These are phyloP conservation scores for Brenthis ino DNA, from an alignment of 2,888 invertebrate genomes.

Conservation along the genomic window DNA sequence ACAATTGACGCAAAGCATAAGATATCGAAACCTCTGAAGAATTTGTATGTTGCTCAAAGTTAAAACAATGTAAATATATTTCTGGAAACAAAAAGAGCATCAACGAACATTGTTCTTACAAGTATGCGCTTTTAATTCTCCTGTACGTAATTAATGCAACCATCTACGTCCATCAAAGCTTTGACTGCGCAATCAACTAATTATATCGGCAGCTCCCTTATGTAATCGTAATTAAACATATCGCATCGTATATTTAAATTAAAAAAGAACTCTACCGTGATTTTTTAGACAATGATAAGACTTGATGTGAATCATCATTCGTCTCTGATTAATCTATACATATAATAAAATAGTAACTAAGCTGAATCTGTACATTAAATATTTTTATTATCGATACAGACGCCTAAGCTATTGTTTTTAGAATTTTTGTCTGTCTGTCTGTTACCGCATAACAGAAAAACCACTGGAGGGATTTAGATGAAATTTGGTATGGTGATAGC, in stretches of 20 bases:
- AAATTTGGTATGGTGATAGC: too few relatives aligned
- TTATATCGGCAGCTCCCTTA: slow-evolving; percentile 29
- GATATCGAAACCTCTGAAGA: slow-evolving; percentile 7
- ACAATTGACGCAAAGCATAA: slow-evolving; percentile 14
- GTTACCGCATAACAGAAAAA: too few relatives aligned
- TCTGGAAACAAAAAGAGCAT: slow-evolving; percentile 14
- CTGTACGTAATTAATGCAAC: slow-evolving; percentile 23
- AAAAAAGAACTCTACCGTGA: background rate
- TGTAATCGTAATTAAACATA: slow-evolving; percentile 19
- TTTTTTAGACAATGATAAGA: too few relatives aligned
- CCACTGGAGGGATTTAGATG: too few relatives aligned
- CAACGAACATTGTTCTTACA: slow-evolving; percentile 19
- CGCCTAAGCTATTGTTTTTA: too few relatives aligned
- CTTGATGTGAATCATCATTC: too few relatives aligned
- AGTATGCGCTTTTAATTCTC: slow-evolving; percentile 25
- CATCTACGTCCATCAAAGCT: slow-evolving; percentile 26
- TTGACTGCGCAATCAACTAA: slow-evolving; percentile 18
- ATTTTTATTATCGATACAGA: too few relatives aligned
- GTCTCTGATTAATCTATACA: too few relatives aligned
- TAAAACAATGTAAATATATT: slow-evolving; percentile 8
- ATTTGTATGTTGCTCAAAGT: slow-evolving; percentile 3
- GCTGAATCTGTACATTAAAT: too few relatives aligned
- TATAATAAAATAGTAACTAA: too few relatives aligned
- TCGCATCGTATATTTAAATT: slow-evolving; percentile 9
- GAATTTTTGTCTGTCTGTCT: too few relatives aligned